Percentiles rank a stretch among this genome's conserved stretches.
Evolutionary conservation across 2,113 vertebrate species (phyloP).

Genomic region (Psittacus erithacus): DNA sequence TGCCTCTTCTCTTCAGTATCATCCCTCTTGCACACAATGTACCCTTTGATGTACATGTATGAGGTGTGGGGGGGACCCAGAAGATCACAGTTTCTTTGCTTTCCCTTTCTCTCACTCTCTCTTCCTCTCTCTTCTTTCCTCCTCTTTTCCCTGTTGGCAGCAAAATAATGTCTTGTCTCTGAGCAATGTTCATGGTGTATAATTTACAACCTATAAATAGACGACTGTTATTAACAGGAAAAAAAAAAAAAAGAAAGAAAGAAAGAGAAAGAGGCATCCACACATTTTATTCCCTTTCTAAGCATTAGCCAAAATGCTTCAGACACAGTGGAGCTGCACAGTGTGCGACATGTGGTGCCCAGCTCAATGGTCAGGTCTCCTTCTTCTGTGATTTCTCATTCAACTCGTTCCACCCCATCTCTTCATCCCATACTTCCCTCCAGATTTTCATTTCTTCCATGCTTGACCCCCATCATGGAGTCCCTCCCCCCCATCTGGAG

Average conservation of each 20-base stretch:
- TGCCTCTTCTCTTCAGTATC: not conserved
- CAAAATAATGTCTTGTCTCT: slow-evolving; percentile 79
- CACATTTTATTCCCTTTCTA: slow-evolving; percentile 61
- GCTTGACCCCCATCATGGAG: not conserved
- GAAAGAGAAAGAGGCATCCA: not conserved
- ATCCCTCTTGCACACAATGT: not conserved
- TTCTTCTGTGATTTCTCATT: not conserved
- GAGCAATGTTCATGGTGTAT: slow-evolving; percentile 68
- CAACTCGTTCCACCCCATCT: not conserved
- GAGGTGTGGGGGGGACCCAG: not conserved
- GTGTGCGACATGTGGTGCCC: not conserved
- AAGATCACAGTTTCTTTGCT: not conserved
- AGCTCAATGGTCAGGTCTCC: not conserved
- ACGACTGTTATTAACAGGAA: slow-evolving; percentile 69
- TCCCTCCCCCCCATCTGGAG: slow-evolving; percentile 13
- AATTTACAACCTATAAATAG: slow-evolving; percentile 83
- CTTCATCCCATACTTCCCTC: not conserved
- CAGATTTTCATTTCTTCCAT: not conserved
- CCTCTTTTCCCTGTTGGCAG: slow-evolving; percentile 71
- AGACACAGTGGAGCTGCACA: not conserved
- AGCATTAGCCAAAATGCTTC: slow-evolving; percentile 62
- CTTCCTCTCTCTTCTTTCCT: not conserved
- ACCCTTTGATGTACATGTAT: not conserved
- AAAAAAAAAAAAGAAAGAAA: not conserved
- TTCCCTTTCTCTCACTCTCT: not conserved